Evolutionary conservation across 2,888 invertebrate genomes (phyloP).

Genomic region (Drosophila parthenogenetica): DNA sequence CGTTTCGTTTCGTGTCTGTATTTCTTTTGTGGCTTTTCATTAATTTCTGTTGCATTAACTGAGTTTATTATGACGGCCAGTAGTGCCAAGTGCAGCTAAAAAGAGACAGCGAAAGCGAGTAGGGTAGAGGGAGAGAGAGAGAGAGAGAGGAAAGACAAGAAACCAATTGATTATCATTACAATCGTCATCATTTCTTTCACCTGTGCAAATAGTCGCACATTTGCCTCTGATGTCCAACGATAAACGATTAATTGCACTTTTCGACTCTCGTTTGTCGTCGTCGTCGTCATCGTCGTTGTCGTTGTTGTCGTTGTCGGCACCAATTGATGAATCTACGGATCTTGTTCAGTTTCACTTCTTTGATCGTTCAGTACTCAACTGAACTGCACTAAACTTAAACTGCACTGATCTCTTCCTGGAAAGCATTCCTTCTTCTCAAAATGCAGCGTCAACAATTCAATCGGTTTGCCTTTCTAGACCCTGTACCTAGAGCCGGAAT

Average conservation of each 20-base stretch:
- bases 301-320: too few relatives aligned
- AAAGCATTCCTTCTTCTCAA: constrained; percentile 35
- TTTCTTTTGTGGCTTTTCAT: constrained; percentile 39
- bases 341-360: neutral
- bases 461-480: constrained; percentile 16
- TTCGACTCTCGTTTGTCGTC: constrained; percentile 22
- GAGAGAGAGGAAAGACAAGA: neutral
- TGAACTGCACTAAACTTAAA: neutral
- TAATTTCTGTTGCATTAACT: constrained; percentile 45
- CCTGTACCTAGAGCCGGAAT: neutral
- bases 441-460: constrained; percentile 51
- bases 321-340: neutral
- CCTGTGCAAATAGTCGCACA: constrained; percentile 18
- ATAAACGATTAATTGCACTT: constrained; percentile 35
- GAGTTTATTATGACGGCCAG: constrained; percentile 58
- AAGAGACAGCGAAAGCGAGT: too few relatives aligned
- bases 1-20: constrained; percentile 15
- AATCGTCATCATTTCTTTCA: constrained; percentile 19
- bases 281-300: too few relatives aligned
- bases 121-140: too few relatives aligned
- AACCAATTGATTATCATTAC: constrained; percentile 24
- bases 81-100: constrained; percentile 63
- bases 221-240: constrained; percentile 23
- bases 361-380: neutral
- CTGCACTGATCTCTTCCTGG: constrained; percentile 33